phyloP scores from a whole-genome alignment of 2,797 vertebrate species.

The Poliocrania exsul region DNA sequence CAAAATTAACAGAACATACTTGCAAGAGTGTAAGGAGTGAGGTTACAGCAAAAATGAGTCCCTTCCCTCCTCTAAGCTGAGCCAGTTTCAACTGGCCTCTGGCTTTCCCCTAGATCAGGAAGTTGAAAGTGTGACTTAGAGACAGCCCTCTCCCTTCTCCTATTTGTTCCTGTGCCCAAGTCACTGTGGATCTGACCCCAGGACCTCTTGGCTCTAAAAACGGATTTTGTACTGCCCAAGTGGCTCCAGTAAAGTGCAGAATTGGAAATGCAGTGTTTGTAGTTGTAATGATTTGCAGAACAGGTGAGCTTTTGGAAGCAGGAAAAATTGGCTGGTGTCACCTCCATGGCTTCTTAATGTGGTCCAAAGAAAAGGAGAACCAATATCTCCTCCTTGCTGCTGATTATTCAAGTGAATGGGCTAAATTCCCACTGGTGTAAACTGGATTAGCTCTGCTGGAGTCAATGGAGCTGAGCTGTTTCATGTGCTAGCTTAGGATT shows the following conservation, averaged over 20 bases:
- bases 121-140: neutral
- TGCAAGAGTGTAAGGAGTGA: neutral
- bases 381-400: neutral
- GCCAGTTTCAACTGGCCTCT: neutral
- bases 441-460: neutral
- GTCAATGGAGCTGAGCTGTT: neutral
- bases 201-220: slow-evolving; percentile 39
- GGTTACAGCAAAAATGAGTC: neutral
- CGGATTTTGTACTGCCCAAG: neutral
- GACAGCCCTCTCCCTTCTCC: neutral
- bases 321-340: neutral
- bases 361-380: neutral
- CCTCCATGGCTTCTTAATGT: neutral
- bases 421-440: neutral
- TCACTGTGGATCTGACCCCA: slow-evolving; percentile 18
- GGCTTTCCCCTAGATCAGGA: neutral
- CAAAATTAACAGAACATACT: neutral
- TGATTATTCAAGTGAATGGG: neutral
- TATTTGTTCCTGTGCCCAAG: neutral
- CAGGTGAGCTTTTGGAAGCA: neutral
- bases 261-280: slow-evolving; percentile 23
- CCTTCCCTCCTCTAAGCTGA: neutral
- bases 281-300: slow-evolving; percentile 36
- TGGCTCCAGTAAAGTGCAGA: neutral
- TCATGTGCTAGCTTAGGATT: neutral